Percentiles rank a stretch among this genome's conserved stretches.
Conservation (phyloP, 2,113 vertebrate genomes). For the Scolopax mira region DNA sequence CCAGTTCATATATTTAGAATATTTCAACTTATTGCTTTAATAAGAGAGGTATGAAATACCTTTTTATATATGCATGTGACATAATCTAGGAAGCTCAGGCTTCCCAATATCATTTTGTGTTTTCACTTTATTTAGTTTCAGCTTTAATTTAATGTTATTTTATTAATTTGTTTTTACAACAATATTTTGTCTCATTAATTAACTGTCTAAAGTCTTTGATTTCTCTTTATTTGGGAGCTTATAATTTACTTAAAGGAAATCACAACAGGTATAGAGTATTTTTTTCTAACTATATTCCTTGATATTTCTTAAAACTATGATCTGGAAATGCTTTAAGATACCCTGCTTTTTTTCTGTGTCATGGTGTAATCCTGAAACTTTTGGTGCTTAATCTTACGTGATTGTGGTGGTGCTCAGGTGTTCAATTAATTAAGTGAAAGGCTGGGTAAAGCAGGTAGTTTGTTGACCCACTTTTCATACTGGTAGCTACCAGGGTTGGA, state of each 20-base stretch:
- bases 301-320: background rate
- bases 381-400: background rate
- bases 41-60: background rate
- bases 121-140: background rate
- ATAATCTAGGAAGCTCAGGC: background rate
- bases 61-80: background rate
- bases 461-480: background rate
- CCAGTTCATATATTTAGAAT: background rate
- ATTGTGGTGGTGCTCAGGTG: background rate
- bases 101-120: background rate
- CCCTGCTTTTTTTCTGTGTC: background rate
- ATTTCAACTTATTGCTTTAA: background rate
- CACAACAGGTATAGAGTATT: background rate
- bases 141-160: background rate
- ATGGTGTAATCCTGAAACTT: background rate
- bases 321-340: background rate
- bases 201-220: background rate
- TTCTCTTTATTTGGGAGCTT: background rate
- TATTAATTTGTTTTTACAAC: background rate
- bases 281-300: background rate
- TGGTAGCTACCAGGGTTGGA: background rate
- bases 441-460: background rate
- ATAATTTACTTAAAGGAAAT: background rate
- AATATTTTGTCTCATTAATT: background rate
- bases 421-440: background rate